Percentiles rank a stretch among this genome's conserved stretches.
These are phyloP conservation scores for Chionomys nivalis DNA, from an alignment of 2,113 vertebrate genomes.

Conservation along the genomic window DNA sequence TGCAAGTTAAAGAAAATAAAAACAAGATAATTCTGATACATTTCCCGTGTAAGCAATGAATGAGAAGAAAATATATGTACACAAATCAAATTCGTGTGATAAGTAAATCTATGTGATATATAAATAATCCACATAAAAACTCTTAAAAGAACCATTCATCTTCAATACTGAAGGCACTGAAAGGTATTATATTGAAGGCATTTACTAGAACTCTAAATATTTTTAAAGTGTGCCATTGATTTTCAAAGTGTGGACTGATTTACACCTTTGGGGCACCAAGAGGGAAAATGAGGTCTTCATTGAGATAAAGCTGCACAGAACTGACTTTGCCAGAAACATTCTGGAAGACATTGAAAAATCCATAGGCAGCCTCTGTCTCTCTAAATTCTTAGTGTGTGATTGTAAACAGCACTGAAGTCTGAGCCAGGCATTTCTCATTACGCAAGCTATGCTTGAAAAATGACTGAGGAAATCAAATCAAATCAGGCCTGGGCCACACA, in stretches of 20 bases:
- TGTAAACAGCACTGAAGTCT: neutral
- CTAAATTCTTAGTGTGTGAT: neutral
- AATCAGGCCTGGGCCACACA: neutral
- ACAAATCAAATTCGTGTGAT: neutral
- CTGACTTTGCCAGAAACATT: slow-evolving; percentile 14
- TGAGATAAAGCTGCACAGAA: neutral
- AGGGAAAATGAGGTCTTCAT: neutral
- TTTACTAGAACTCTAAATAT: neutral
- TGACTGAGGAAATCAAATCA: slow-evolving; percentile 17
- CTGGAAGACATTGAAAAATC: neutral
- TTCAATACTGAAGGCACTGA: neutral
- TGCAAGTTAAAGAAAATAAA: neutral
- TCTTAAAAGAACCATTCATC: neutral
- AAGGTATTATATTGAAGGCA: neutral
- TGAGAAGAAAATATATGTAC: neutral
- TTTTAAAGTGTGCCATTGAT: neutral
- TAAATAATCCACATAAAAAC: neutral
- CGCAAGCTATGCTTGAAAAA: slow-evolving; percentile 16
- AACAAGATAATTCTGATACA: neutral
- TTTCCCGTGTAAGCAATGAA: neutral
- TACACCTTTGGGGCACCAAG: neutral
- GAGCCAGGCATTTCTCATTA: neutral
- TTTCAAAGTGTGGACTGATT: neutral
- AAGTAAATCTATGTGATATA: neutral
- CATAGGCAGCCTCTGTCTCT: neutral